Base-by-base conservation (phyloP, 2,797 vertebrate species). In the Momotus momota region DNA sequence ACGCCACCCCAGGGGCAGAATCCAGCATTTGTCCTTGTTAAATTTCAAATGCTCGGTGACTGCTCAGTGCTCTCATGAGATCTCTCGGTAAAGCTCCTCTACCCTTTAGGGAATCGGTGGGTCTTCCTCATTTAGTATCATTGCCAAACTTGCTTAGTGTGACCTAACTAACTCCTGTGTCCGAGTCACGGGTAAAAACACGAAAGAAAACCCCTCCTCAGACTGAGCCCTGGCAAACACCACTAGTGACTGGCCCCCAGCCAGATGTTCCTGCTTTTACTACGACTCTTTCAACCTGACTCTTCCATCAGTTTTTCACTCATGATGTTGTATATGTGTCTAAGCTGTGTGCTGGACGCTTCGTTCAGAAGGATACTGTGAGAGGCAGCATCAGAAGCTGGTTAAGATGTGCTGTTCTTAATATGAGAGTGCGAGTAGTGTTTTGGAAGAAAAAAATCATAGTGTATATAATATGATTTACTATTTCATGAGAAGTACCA, bases 371-470 rank as follows among this genome's bases (percentile, higher is more conserved):
- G 12, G 29, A n/a, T 48, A 14, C 41, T 26, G 26, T 58, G 20
- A 35, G 8, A 41, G 6, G 52, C 4, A 51, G 46, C 40, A 60
- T 48, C 29, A 72, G 58, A 80, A 48, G 11, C 17, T 51, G 64
- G 21, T 7, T 86, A 72, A 75, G 85, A 80, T n/a, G 7, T 67
- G 10, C 11, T 79, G 8, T 22, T 70, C 38, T 79, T 93, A 58
- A 27, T 22, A 65, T 33, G 8, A 81, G 29, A 70, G 9, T 33
- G 9, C 45, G 21, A 78, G 18, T 17, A 35, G 26, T 57, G 26
- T 48, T 94, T 86, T 57, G 29, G 81, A 54, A 55, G 16, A 79
- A 94, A 87, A 31, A 88, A 70, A 55, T 74, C 23, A 51, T 45
- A 23, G 13, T 5, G 1, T n/a, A 29, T 10, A 18, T 52, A 64